Evolutionary conservation across 2,113 vertebrate species (phyloP).

Genomic region (Muntiacus reevesi): DNA sequence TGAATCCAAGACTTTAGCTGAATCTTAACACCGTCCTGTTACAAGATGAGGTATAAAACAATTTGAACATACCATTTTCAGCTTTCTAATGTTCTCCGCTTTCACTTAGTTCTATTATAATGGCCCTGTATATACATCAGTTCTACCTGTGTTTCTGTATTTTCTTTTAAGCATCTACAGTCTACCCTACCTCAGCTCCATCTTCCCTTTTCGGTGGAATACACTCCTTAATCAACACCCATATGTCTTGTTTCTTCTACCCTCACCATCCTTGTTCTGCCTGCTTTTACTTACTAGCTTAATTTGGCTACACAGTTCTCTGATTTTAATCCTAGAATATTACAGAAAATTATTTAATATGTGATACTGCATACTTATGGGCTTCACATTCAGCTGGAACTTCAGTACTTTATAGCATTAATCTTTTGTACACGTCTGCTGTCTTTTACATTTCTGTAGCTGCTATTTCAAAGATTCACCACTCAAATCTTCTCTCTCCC

Average conservation of each 20-base stretch:
- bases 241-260: not conserved
- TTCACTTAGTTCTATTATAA: not conserved
- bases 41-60: not conserved
- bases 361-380: fast-evolving
- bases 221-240: not conserved
- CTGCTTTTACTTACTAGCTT: not conserved
- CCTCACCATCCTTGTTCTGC: not conserved
- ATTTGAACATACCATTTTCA: not conserved
- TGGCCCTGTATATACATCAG: not conserved
- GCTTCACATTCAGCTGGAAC: not conserved
- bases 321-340: not conserved
- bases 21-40: not conserved
- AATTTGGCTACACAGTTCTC: not conserved
- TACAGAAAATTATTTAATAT: not conserved
- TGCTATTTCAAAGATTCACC: not conserved
- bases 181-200: not conserved
- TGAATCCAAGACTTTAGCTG: not conserved
- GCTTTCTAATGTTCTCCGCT: not conserved
- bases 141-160: not conserved
- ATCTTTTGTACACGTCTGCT: not conserved
- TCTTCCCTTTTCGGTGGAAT: not conserved
- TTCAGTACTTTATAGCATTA: not conserved
- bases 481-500: not conserved
- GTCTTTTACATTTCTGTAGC: not conserved
- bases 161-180: not conserved